phyloP scores from a whole-genome alignment of 2,797 vertebrate species.

The Sebastes aleutianus region DNA sequence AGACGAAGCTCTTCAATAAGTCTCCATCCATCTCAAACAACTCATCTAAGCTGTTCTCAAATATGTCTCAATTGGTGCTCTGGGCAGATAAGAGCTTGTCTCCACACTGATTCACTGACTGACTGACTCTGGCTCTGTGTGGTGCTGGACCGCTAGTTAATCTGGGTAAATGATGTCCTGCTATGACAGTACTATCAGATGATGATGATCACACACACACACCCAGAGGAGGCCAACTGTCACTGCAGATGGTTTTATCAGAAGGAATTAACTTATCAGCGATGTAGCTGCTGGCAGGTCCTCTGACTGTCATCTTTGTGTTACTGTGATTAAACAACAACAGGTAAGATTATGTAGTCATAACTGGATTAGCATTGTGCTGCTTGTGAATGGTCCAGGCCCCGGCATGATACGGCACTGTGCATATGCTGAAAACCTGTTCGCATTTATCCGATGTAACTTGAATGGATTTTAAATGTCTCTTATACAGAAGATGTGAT shows the following conservation, averaged over 20 bases:
- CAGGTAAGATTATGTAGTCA: slow-evolving; percentile 4
- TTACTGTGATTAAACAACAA: slow-evolving; percentile 14
- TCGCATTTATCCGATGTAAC: background rate
- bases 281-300: slow-evolving; percentile 2
- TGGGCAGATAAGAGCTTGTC: slow-evolving; percentile 10
- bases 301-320: slow-evolving; percentile 7
- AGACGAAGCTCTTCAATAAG: background rate
- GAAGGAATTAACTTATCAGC: slow-evolving; percentile 8
- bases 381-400: background rate
- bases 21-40: background rate
- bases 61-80: background rate
- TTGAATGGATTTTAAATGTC: background rate
- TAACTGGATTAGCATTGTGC: background rate
- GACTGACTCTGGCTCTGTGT: background rate
- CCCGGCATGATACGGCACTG: background rate
- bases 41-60: background rate
- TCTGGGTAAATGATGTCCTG: background rate
- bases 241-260: slow-evolving; percentile 15
- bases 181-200: slow-evolving; percentile 4
- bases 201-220: slow-evolving; percentile 12
- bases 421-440: background rate
- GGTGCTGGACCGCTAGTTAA: background rate
- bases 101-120: background rate
- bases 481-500: background rate
- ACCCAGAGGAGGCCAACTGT: background rate